Percentiles rank a stretch among this genome's conserved stretches.
Conservation (phyloP, 2,888 invertebrate genomes). For the Ochropleura plecta region DNA sequence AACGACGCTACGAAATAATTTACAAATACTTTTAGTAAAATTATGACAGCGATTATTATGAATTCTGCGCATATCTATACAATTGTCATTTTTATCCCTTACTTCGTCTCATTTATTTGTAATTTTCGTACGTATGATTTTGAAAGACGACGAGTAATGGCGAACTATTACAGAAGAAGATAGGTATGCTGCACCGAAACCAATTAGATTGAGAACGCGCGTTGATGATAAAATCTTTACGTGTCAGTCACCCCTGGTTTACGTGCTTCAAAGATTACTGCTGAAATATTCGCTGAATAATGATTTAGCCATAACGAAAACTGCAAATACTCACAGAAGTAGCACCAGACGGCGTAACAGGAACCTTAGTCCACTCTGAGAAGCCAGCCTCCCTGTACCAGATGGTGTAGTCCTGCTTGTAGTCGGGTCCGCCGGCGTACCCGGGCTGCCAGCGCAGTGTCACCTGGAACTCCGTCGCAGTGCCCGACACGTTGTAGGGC, state of each 20-base stretch:
- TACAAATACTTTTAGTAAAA: background rate
- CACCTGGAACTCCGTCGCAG: constrained; percentile 97
- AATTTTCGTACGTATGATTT: background rate
- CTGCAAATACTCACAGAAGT: constrained; percentile 88
- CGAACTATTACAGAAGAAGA: background rate
- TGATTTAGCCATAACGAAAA: background rate
- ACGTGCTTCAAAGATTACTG: background rate
- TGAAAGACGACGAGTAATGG: background rate
- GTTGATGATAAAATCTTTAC: background rate
- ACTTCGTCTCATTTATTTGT: background rate
- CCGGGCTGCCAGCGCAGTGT: constrained; percentile 98
- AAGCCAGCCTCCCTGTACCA: constrained; percentile 98
- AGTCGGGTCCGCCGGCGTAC: constrained; percentile 98
- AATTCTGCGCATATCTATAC: background rate
- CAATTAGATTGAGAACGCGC: background rate
- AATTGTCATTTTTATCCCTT: background rate
- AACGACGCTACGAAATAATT: constrained; percentile 18
- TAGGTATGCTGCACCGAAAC: background rate
- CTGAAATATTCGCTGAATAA: background rate
- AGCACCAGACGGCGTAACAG: constrained; percentile 97
- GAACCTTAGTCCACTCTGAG: constrained; percentile 97
- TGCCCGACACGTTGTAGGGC: constrained; percentile 98
- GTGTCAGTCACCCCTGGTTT: background rate
- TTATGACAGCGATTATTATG: constrained; percentile 2
- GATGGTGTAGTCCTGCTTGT: constrained; percentile 98